Percentiles rank a stretch among this genome's conserved stretches.
phyloP scores from a whole-genome alignment of 1,140 invertebrate genomes.

The Sipha flava region DNA sequence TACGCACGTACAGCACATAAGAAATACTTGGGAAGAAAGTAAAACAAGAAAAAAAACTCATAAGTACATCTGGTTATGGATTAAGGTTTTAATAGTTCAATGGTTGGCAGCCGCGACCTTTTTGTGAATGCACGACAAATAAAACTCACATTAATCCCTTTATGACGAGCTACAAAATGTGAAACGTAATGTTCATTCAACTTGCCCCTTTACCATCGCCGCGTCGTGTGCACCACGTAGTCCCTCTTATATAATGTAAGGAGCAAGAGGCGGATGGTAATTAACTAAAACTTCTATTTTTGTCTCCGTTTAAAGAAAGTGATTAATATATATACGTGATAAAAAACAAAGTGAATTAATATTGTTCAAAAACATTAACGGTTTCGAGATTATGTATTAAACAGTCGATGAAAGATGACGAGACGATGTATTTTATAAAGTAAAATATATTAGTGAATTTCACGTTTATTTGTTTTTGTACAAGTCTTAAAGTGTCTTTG shows the following conservation, averaged over 20 bases:
- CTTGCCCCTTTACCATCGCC: not conserved
- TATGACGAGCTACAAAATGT: not conserved
- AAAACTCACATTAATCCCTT: slow-evolving; percentile 2
- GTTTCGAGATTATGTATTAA: not conserved
- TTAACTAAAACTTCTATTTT: slow-evolving; percentile 22
- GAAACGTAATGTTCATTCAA: slow-evolving; percentile 1
- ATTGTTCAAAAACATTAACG: not conserved
- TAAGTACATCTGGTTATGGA: not conserved
- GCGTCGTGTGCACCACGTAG: not conserved
- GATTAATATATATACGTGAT: not conserved
- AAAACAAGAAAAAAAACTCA: not conserved
- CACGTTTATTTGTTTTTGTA: no score
- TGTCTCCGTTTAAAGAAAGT: not conserved
- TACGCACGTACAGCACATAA: no score
- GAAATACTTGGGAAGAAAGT: not conserved
- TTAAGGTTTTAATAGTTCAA: slow-evolving; percentile 1
- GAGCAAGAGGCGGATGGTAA: not conserved
- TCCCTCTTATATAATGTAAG: not conserved
- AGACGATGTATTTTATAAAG: not conserved
- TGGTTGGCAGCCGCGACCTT: not conserved
- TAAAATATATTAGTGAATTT: no score
- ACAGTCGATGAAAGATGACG: not conserved
- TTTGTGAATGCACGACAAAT: slow-evolving; percentile 4
- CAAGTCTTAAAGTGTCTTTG: no score
- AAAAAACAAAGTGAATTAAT: not conserved